These are phyloP conservation scores for Cyclina sinensis DNA, from an alignment of 1,140 invertebrate genomes.

Conservation along the genomic window DNA sequence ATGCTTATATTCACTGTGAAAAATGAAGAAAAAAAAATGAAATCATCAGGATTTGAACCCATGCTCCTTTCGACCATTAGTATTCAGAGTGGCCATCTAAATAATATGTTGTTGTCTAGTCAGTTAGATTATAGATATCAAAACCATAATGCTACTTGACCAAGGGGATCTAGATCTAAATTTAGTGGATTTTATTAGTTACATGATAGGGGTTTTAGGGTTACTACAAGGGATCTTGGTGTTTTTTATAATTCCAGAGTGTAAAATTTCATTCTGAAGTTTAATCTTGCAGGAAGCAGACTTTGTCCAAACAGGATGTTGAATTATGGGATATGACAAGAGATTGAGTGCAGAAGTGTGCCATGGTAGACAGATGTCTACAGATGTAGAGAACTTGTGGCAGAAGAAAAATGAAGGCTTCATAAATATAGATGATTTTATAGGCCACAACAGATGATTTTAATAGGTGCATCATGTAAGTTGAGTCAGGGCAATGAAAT, in stretches of 20 bases:
- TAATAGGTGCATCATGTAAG: constrained; percentile 20
- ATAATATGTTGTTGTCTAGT: no score
- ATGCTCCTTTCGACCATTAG: no score
- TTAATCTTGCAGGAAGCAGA: constrained; percentile 45
- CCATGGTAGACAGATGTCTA: constrained; percentile 35
- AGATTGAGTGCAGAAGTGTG: constrained; percentile 48
- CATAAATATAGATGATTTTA: constrained; percentile 18
- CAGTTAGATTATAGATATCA: no score
- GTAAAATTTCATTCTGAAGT: constrained; percentile 22
- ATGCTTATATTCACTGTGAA: no score
- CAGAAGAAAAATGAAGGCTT: not conserved
- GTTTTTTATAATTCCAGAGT: not conserved
- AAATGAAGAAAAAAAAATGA: no score
- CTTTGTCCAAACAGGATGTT: constrained; percentile 58
- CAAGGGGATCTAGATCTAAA: no score
- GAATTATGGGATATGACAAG: constrained; percentile 58
- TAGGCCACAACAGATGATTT: no score
- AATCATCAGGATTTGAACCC: no score
- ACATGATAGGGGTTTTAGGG: no score
- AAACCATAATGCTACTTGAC: no score
- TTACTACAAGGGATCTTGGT: not conserved
- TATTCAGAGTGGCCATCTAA: no score
- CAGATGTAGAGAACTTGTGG: constrained; percentile 2
- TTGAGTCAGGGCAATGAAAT: constrained; percentile 34
- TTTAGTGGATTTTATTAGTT: no score